Evolutionary conservation across 2,888 invertebrate genomes (phyloP).

Genomic region (Lomographa bimaculata): DNA sequence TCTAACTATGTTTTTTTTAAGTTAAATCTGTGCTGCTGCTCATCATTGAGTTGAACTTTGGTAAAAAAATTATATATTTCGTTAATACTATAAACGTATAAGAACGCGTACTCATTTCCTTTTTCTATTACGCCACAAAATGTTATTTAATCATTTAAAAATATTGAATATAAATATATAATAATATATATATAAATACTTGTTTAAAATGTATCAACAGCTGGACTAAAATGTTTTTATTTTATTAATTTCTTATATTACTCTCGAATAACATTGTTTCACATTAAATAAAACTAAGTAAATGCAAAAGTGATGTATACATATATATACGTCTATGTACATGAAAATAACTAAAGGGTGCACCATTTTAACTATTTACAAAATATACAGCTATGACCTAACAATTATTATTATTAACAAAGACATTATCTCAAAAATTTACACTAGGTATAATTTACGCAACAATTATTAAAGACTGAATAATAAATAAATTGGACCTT

Average conservation of each 20-base stretch:
- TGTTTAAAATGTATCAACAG: too few species aligned
- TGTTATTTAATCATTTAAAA: too few species aligned
- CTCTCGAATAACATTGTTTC: constrained; percentile 21
- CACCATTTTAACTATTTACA: constrained; percentile 77
- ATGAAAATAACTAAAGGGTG: constrained; percentile 60
- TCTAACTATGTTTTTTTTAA: too few species aligned
- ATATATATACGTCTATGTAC: constrained; percentile 50
- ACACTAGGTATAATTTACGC: constrained; percentile 19
- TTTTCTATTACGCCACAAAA: too few species aligned
- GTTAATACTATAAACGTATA: too few species aligned
- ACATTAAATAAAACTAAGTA: constrained; percentile 38
- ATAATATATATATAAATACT: too few species aligned
- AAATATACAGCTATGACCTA: constrained; percentile 71
- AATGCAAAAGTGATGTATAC: constrained; percentile 44
- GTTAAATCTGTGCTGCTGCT: too few species aligned
- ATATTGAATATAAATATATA: too few species aligned
- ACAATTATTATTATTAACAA: constrained; percentile 76
- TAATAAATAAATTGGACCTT: constrained; percentile 60
- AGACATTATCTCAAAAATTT: constrained; percentile 45
- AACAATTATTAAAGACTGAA: constrained; percentile 14
- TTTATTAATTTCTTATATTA: constrained; percentile 29
- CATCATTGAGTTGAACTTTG: too few species aligned
- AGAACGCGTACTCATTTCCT: too few species aligned
- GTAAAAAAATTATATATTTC: too few species aligned
- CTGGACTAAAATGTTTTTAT: constrained; percentile 22